phyloP scores from a whole-genome alignment of 2,888 invertebrate genomes.

The Erebia palarica region DNA sequence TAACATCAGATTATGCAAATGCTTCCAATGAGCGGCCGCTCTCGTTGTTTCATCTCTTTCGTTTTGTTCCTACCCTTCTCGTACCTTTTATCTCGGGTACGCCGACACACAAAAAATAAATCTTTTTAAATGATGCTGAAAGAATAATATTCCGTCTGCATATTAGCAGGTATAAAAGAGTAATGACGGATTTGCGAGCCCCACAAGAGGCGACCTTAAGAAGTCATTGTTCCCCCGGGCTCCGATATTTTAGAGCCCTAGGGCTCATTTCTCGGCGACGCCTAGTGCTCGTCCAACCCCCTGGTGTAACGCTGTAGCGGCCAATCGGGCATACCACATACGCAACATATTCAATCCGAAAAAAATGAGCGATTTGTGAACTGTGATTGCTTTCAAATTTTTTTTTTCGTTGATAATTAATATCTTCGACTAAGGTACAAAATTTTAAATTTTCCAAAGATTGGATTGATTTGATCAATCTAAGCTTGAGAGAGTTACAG shows the following conservation, averaged over 20 bases:
- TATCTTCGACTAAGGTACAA: too few species aligned
- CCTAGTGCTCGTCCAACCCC: too few species aligned
- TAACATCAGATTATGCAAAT: slow-evolving; percentile 83
- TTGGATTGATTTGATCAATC: background rate
- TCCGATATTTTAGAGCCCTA: too few species aligned
- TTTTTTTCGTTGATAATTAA: too few species aligned
- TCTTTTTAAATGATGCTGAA: slow-evolving; percentile 73
- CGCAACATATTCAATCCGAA: too few species aligned
- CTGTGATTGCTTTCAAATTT: too few species aligned
- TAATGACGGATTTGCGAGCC: background rate
- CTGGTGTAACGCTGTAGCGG: too few species aligned
- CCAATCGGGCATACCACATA: too few species aligned
- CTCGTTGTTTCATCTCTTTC: slow-evolving; percentile 73
- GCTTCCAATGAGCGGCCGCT: slow-evolving; percentile 75
- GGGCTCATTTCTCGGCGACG: too few species aligned
- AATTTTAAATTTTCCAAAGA: background rate
- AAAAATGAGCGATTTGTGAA: background rate
- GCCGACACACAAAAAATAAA: slow-evolving; percentile 77
- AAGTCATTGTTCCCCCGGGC: too few species aligned
- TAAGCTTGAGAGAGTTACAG: background rate
- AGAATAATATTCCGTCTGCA: slow-evolving; percentile 49
- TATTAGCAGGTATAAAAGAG: background rate
- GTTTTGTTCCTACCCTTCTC: slow-evolving; percentile 70
- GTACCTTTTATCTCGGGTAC: slow-evolving; percentile 74
- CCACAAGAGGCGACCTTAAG: too few species aligned